Base-by-base conservation (phyloP, 2,888 invertebrate genomes). In the Dermolepida albohirtum region DNA sequence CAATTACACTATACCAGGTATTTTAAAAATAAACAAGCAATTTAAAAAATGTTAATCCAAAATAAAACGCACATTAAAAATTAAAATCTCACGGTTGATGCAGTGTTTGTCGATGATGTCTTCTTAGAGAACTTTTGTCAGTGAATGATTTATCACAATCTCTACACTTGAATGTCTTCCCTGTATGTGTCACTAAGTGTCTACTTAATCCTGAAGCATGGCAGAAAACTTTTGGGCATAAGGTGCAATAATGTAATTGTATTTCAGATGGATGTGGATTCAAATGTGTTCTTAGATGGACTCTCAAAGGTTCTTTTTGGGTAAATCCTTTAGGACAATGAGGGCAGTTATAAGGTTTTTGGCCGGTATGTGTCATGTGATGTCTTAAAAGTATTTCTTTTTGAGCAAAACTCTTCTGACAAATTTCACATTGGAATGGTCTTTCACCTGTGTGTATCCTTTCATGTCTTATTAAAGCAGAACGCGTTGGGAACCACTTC, bases 251-350 rank as follows among this genome's bases (percentile, higher is more conserved):
- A 79, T 92, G 90, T 70, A 90, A 82, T 73, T 86, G 85, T 34
- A 89, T 86, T 70, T 88, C 83, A 52, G 86, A 82, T 41, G 88
- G 85, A 77, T 85, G 84, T 74, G 88, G 83, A 69, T 85, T 81
- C 44, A 87, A 85, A 77, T 90, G 89, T 34, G 86, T 84, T 1
- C 87, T 82, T 77, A 88, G 86, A 79, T 93, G 93, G 29, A 88
- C 85, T 14, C 84, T 82, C 14, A 93, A 83, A 54, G 91, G 88
- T 74, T 89, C 88, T 71, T 91, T 89, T 80, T 92, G 92, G 0
- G 91, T 90, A 82, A 91, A 93, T 70, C 90, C 88, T 78, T 89
- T 89, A 0, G 86, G 84, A 76, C 93, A 93, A 70, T 83, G 82
- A 0, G 85, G 80, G 78, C 93, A 93, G 72, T 85, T 85, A 83